phyloP scores from a whole-genome alignment of 2,888 invertebrate genomes.

The Yponomeuta plumbellus region DNA sequence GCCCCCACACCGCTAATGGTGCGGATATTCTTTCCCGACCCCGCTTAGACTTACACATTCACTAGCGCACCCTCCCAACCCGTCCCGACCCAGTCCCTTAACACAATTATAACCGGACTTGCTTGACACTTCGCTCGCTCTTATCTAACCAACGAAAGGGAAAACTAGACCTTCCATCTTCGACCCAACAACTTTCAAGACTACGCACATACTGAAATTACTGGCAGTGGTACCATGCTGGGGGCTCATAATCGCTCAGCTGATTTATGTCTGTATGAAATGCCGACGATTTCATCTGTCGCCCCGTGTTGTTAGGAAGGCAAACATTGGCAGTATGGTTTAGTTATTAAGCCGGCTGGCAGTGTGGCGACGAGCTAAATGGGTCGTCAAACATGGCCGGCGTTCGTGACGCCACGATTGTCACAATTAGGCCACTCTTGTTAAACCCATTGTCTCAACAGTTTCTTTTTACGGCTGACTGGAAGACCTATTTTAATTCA shows the following conservation, averaged over 20 bases:
- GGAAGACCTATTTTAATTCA: not conserved
- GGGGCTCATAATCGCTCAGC: not conserved
- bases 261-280: not conserved
- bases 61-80: conserved; percentile 25
- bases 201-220: not conserved
- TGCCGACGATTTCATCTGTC: conserved; percentile 4
- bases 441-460: conserved; percentile 60
- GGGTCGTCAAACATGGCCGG: conserved; percentile 48
- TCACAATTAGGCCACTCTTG: conserved; percentile 67
- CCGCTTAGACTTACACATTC: conserved; percentile 43
- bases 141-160: conserved; percentile 32
- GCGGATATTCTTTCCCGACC: conserved; percentile 67
- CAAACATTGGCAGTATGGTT: conserved; percentile 13
- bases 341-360: conserved; percentile 7
- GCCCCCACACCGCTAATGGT: conserved; percentile 67
- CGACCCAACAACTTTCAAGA: not conserved
- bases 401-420: conserved; percentile 52
- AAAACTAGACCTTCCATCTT: conserved; percentile 24
- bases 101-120: conserved; percentile 32
- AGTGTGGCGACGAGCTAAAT: conserved; percentile 51
- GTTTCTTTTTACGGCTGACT: conserved; percentile 37
- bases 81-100: conserved; percentile 28
- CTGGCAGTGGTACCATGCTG: not conserved
- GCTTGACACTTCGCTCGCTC: conserved; percentile 10
- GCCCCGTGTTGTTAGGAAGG: conserved; percentile 18